phyloP scores from a whole-genome alignment of 1,140 invertebrate species.

The Andrena cerasifolii region DNA sequence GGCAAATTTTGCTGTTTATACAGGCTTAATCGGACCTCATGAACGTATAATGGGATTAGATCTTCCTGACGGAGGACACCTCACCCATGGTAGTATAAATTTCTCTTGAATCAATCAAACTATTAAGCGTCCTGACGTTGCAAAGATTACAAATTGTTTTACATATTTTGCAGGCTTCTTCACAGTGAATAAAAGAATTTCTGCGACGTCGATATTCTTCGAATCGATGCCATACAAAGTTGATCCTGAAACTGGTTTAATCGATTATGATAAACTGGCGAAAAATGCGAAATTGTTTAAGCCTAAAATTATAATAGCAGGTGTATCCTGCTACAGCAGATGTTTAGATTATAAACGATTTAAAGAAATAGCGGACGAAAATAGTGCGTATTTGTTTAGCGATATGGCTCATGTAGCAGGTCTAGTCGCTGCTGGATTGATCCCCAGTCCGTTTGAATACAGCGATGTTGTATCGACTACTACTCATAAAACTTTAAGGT shows the following conservation, averaged over 20 bases:
- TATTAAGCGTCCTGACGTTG: background rate
- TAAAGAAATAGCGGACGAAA: slow-evolving; percentile 93
- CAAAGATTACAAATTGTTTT: slow-evolving; percentile 10
- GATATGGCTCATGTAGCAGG: slow-evolving; percentile 98
- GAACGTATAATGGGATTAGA: slow-evolving; percentile 98
- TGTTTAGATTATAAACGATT: slow-evolving; percentile 95
- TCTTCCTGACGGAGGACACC: slow-evolving; percentile 97
- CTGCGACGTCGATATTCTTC: slow-evolving; percentile 98
- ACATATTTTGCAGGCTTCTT: slow-evolving; percentile 86
- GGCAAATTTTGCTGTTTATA: slow-evolving; percentile 98
- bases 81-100: slow-evolving; percentile 90
- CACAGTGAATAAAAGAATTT: slow-evolving; percentile 95
- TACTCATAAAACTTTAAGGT: slow-evolving; percentile 95
- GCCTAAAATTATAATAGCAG: slow-evolving; percentile 97
- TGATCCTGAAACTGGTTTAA: slow-evolving; percentile 92
- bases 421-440: slow-evolving; percentile 92
- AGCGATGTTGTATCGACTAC: slow-evolving; percentile 98
- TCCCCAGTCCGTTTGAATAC: slow-evolving; percentile 95
- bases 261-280: slow-evolving; percentile 96
- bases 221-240: slow-evolving; percentile 99
- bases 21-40: slow-evolving; percentile 93
- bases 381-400: slow-evolving; percentile 93
- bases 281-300: slow-evolving; percentile 93
- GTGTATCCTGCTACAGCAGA: slow-evolving; percentile 93
- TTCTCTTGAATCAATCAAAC: background rate